Evolutionary conservation across 2,888 invertebrate genomes (phyloP), one percentile per base, ranked within the genome.

Genomic region (Callyntrura guangdongensis): DNA sequence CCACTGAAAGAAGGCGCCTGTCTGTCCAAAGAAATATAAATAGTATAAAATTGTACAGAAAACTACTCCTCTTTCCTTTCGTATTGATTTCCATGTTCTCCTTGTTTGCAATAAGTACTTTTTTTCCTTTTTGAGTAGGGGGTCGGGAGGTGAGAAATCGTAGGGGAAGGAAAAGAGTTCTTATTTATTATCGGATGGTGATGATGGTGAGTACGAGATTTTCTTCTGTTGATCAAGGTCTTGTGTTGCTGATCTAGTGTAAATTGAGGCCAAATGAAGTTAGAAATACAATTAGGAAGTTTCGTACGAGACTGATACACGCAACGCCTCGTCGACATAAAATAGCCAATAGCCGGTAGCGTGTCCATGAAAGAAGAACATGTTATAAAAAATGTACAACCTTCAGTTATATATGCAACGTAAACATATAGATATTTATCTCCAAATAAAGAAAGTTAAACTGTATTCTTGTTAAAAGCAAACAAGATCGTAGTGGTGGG

Each of bases 1-100:
- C 11, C 12, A 53, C 36, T 36, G 53, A 53, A 6, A 53, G 36
- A 5, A 5, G 36, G 69, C 27, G 45, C n/a, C n/a, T n/a, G n/a
- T n/a, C n/a, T n/a, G n/a, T n/a, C n/a, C n/a, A 64, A 64, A 11
- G 36, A 8, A 74, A 74, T 47, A 8, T 47, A 20, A 0, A 36
- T 4, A 2, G 27, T 36, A 27, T 20, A 36, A 36, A 36, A 36
- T 22, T 8, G 20, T 11, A 27, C 6, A 36, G 3, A 36, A 36
- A 36, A 36, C 1, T 67, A 17, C 14, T 69, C 2, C 22, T n/a
- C 22, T 53, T 53, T 53, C 14, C 25, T 14, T 6, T 12, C 1
- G 25, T 77, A 77, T 77, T 53, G 77, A 77, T 77, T 77, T 77
- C 77, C 49, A 77, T 77, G 49, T 53, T 22, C 47, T 20, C 9